A percentile compares a stretch with the other conserved stretches of the same genome.
Conservation (phyloP, 1,140 invertebrate genomes). For the Hypothenemus hampei region DNA sequence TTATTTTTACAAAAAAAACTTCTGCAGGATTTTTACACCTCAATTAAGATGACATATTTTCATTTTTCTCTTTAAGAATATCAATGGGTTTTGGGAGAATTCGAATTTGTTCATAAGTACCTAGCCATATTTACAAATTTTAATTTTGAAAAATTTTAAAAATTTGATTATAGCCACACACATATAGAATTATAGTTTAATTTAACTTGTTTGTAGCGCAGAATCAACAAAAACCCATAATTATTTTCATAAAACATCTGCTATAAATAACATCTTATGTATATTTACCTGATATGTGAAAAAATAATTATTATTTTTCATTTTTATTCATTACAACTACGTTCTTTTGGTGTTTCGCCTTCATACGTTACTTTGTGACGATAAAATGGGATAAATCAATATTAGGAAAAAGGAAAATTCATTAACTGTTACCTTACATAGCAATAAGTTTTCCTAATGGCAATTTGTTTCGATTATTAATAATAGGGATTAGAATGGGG, state of each 20-base stretch:
- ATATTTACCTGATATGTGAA: constrained; percentile 32
- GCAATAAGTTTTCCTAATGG: no score
- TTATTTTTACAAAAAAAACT: constrained; percentile 3
- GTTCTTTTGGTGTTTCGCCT: constrained; percentile 31
- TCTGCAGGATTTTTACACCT: no score
- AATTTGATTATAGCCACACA: constrained; percentile 14
- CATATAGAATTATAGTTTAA: background rate
- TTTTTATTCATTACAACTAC: constrained; percentile 22
- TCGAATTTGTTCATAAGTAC: no score
- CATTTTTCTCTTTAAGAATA: no score
- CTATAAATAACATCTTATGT: constrained; percentile 30
- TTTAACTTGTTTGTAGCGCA: constrained; percentile 4
- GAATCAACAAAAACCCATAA: constrained; percentile 23
- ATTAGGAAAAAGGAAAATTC: no score
- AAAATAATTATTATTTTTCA: constrained; percentile 33
- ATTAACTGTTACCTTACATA: no score
- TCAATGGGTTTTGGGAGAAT: no score
- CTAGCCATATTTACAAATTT: no score
- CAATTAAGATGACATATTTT: no score
- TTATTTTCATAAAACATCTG: constrained; percentile 26
- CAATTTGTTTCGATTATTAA: no score
- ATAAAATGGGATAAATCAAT: constrained; percentile 2
- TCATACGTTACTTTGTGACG: constrained; percentile 22
- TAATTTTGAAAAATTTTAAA: background rate
- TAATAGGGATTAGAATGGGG: no score